Evolutionary conservation across 2,888 invertebrate genomes (phyloP), one percentile per base, ranked within the genome.

Genomic region (Sarcophaga caerulescens): DNA sequence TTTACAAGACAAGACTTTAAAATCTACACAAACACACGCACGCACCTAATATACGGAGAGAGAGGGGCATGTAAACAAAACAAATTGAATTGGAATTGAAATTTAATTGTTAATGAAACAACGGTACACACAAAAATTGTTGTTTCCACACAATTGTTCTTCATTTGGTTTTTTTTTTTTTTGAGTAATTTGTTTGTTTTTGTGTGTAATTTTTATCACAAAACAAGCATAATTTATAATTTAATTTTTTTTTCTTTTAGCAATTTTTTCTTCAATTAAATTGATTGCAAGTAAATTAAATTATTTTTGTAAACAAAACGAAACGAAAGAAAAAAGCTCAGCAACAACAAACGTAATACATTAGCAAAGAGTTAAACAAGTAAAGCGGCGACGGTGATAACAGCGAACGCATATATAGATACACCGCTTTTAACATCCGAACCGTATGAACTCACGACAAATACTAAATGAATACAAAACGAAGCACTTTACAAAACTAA

Each of bases 391-490:
- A 65, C 25, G 60, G 65, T 71, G 66, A 73, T 59, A 62, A 71
- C 65, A 66, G 11, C 65, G 47, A 47, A 44, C 73, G 45, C 60
- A 14, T 4, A 14, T n/a, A 62, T 21, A 35, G 35, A 63, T 44
- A 1, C 23, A 68, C 81, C 80, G 65, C n/a, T 14, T 45, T 25
- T 71, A 60, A 65, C 84, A 78, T 78, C 81, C 84, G 78, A 81
- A 78, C 74, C 84, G 81, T 78, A 74, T 78, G 77, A 86, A 86
- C 86, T 86, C 86, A 81, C 86, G 86, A 81, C 84, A 86, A 84
- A 81, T 81, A 86, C 86, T 86, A 76, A 65, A 47, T 59, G 71
- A 71, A 77, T 80, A 83, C 69, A 66, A 35, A 74, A 76, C 69
- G 63, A 19, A 57, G 57, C 65, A 68, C 80, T 80, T 60, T 66